A percentile compares a stretch with the other conserved stretches of the same genome.
Evolutionary conservation across 92 coral and sea anemone species (phyloP).

Genomic region (Blastomussa wellsi): DNA sequence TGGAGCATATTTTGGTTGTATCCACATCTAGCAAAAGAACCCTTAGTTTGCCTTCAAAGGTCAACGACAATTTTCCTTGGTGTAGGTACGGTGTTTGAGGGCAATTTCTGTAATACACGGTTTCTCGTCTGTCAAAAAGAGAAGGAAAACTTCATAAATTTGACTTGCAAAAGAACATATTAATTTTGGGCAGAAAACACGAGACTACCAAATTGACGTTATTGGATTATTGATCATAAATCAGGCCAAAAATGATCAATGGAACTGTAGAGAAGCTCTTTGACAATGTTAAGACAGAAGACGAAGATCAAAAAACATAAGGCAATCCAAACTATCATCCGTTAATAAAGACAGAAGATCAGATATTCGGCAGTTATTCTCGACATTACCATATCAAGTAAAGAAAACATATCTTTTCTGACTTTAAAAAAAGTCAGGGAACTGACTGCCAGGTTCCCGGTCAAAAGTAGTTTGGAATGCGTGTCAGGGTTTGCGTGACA

Average conservation of each 20-base stretch:
- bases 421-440: constrained; percentile 7
- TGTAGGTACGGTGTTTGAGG: constrained; percentile 39
- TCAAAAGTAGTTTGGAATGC: constrained; percentile 6
- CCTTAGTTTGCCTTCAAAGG: constrained; percentile 28
- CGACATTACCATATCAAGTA: constrained; percentile 15
- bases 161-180: constrained; percentile 3
- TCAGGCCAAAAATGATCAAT: constrained; percentile 15
- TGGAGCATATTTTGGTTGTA: constrained; percentile 36
- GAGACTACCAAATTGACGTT: constrained; percentile 22
- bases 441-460: constrained; percentile 22
- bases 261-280: constrained; percentile 14
- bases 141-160: constrained; percentile 7
- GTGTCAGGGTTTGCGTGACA: constrained; percentile 24
- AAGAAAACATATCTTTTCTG: constrained; percentile 16
- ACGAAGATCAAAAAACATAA: neutral
- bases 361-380: constrained; percentile 23
- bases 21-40: constrained; percentile 55
- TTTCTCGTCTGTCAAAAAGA: constrained; percentile 14
- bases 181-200: neutral
- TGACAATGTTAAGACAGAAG: constrained; percentile 20
- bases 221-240: constrained; percentile 21
- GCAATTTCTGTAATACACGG: constrained; percentile 45
- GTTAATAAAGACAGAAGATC: constrained; percentile 24
- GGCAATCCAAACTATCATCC: constrained; percentile 22
- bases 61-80: constrained; percentile 42